These are phyloP conservation scores for Spea multiplicata DNA, from an alignment of 2,113 vertebrate genomes.

Conservation along the genomic window DNA sequence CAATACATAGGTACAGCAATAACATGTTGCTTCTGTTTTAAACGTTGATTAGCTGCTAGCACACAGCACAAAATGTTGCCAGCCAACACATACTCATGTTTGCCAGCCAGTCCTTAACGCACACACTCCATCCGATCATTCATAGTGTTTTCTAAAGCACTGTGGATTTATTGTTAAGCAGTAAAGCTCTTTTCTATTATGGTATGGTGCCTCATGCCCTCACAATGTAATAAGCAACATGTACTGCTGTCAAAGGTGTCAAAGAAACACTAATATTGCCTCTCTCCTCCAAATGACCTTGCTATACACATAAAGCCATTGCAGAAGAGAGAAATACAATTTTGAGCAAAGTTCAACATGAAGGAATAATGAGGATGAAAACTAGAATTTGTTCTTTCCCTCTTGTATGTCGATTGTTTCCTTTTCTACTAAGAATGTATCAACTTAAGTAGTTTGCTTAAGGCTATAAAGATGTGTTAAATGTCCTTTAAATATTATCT, in stretches of 20 bases:
- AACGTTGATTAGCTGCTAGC: too few relatives aligned
- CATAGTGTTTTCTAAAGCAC: neutral
- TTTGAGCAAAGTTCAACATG: slow-evolving; percentile 26
- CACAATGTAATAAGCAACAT: slow-evolving; percentile 19
- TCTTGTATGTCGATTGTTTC: slow-evolving; percentile 28
- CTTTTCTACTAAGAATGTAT: slow-evolving; percentile 22
- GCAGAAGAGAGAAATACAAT: slow-evolving; percentile 12
- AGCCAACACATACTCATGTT: too few relatives aligned
- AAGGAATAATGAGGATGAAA: slow-evolving; percentile 20
- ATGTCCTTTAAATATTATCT: slow-evolving; percentile 24
- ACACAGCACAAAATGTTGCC: too few relatives aligned
- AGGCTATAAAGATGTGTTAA: slow-evolving; percentile 7
- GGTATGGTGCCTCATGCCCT: neutral
- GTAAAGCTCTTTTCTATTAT: neutral
- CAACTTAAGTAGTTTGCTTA: slow-evolving; percentile 14
- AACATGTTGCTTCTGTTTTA: too few relatives aligned
- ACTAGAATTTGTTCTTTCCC: slow-evolving; percentile 1
- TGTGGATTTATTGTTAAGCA: slow-evolving; percentile 1
- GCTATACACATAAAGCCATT: slow-evolving; percentile 8
- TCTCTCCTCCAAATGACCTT: slow-evolving; percentile 31
- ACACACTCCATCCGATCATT: neutral
- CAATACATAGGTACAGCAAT: too few relatives aligned
- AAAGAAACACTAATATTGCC: slow-evolving; percentile 3
- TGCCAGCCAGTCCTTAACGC: too few relatives aligned
- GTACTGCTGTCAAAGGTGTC: slow-evolving; percentile 33